Evolutionary conservation across 2,113 vertebrate genomes (phyloP).

Genomic region (Corythaixoides concolor): DNA sequence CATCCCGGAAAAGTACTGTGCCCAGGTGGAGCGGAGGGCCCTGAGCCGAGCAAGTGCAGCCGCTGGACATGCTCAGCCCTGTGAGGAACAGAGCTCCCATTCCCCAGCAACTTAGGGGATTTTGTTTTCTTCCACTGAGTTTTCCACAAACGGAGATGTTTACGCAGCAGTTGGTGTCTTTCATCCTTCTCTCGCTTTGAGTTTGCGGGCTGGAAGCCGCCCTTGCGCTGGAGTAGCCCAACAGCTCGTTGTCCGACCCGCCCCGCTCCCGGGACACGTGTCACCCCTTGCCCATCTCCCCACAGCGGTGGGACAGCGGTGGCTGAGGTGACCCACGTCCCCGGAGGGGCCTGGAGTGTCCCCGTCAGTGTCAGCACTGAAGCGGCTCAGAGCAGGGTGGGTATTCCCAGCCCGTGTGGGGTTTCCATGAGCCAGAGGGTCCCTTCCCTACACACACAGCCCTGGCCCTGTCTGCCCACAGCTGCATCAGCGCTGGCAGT

Average conservation of each 20-base stretch:
- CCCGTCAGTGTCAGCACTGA: background rate
- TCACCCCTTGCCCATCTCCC: background rate
- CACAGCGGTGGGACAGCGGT: background rate
- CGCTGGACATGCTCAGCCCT: background rate
- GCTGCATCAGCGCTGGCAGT: background rate
- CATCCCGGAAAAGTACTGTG: conserved; percentile 86
- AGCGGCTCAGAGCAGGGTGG: no score
- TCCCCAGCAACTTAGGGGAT: background rate
- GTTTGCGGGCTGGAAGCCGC: background rate
- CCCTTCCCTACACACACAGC: background rate
- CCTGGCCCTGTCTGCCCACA: background rate
- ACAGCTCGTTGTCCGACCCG: background rate
- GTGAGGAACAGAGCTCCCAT: fast-evolving
- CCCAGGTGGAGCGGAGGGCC: conserved; percentile 77
- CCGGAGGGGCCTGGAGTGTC: background rate
- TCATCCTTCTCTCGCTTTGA: background rate
- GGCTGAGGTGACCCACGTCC: background rate
- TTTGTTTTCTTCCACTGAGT: background rate
- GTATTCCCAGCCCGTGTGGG: fast-evolving
- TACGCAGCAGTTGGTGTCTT: background rate
- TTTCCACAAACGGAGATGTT: background rate
- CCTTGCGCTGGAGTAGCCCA: background rate
- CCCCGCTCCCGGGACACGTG: fast-evolving
- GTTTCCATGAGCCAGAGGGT: background rate
- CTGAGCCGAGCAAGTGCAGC: background rate